phyloP scores from a whole-genome alignment of 1,140 invertebrate genomes.

The Eupeodes corollae region DNA sequence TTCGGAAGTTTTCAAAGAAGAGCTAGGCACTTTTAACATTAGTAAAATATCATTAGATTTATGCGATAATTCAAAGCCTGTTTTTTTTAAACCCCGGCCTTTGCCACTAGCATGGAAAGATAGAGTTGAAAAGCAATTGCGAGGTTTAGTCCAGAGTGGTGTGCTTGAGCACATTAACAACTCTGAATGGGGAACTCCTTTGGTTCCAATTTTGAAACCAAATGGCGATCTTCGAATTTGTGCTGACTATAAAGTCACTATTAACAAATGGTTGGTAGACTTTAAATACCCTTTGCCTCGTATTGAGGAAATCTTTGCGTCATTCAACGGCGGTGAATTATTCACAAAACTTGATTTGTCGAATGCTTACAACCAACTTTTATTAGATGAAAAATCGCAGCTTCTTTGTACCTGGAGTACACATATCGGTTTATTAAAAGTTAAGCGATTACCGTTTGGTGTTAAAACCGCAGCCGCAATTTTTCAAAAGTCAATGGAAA shows the following conservation, averaged over 20 bases:
- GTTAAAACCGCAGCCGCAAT: conserved; percentile 25
- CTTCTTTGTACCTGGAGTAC: conserved; percentile 11
- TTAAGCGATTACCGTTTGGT: conserved; percentile 19
- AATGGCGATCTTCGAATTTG: conserved; percentile 38
- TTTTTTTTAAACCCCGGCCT: conserved; percentile 6
- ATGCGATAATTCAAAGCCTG: background rate
- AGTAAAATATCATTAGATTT: background rate
- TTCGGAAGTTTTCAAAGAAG: conserved; percentile 1
- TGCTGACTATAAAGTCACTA: conserved; percentile 36
- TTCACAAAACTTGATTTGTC: conserved; percentile 35
- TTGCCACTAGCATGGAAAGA: conserved; percentile 8
- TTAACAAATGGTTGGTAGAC: conserved; percentile 30
- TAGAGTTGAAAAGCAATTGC: conserved; percentile 14
- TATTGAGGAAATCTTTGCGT: too few relatives aligned
- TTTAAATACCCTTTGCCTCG: conserved; percentile 33
- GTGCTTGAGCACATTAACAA: conserved; percentile 22
- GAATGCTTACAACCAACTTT: conserved; percentile 31
- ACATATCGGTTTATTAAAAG: conserved; percentile 13
- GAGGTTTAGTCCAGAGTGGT: conserved; percentile 21
- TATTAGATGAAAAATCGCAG: conserved; percentile 15
- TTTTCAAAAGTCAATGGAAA: conserved; percentile 36
- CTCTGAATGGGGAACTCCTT: conserved; percentile 33
- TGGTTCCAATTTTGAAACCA: conserved; percentile 30
- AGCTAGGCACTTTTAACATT: background rate
- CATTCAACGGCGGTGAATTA: conserved; percentile 23